phyloP scores from a whole-genome alignment of 2,888 invertebrate species.

The Clivina fossor region DNA sequence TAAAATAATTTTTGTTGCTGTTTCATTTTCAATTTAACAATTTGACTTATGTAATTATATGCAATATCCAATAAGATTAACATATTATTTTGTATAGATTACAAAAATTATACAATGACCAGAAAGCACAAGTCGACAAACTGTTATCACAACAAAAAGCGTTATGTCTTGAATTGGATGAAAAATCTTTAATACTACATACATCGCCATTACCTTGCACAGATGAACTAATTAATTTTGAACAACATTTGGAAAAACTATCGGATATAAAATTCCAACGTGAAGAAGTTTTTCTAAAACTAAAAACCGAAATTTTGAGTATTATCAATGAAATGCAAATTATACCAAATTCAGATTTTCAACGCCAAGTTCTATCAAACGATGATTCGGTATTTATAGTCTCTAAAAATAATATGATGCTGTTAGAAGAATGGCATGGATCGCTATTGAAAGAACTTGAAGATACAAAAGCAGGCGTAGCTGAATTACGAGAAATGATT shows the following conservation, averaged over 20 bases:
- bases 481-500: conserved; percentile 64
- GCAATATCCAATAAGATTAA: too few species aligned
- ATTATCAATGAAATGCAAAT: conserved; percentile 51
- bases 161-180: conserved; percentile 59
- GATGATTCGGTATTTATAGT: conserved; percentile 59
- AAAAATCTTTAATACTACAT: conserved; percentile 55
- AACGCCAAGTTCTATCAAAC: conserved; percentile 49
- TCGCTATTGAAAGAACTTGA: conserved; percentile 60
- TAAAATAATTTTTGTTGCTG: neutral
- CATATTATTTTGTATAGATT: conserved; percentile 49
- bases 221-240: conserved; percentile 62
- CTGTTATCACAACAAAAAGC: conserved; percentile 59
- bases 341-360: conserved; percentile 51
- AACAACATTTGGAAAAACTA: conserved; percentile 60
- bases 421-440: conserved; percentile 61
- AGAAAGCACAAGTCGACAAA: conserved; percentile 55
- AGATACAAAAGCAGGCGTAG: conserved; percentile 60
- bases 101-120: conserved; percentile 55
- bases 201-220: conserved; percentile 62
- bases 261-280: conserved; percentile 63
- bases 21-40: too few species aligned
- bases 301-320: conserved; percentile 51
- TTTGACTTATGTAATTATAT: too few species aligned
- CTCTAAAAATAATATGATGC: conserved; percentile 64
- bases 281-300: conserved; percentile 48